Evolutionary conservation across 2,113 vertebrate species (phyloP), one percentile per base, ranked within the genome.

Genomic region (Cisticola juncidis): DNA sequence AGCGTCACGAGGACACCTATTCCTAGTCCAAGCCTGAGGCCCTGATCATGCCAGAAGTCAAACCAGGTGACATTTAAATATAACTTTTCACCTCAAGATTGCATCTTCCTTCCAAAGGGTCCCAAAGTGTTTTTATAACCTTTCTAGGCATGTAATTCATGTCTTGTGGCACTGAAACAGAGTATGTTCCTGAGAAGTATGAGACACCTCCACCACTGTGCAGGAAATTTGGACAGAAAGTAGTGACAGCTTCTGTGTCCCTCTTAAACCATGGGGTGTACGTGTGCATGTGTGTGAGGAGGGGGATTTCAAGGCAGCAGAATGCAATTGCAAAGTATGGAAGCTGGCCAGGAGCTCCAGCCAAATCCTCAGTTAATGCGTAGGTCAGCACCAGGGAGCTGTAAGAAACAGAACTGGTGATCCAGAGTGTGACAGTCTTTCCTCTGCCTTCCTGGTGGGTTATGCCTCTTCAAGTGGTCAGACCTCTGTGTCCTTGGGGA

Each of bases 21-120:
- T 64, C 54, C 73, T 53, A 81, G 72, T 74, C 61, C 72, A 91
- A 94, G 62, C 47, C 72, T 69, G 47, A 81, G 58, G 61, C 56
- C 47, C 62, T 77, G 56, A 83, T 79, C 14, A 7, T 3, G 19
- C 80, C 92, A 92, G 87, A 68, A 91, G 91, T 83, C 79, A 96
- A 83, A 83, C 9, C 0, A 0, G 68, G 57, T 90, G 88, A 86
- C 80, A 90, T 94, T 93, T 97, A 86, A 93, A 88, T 94, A 95
- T 33, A 35, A 35, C 60, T 88, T 91, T 91, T 95, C 71, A 88
- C 88, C 64, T 94, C 66, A 88, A 93, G 85, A 82, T 87, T 87
- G 36, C 60, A 44, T 78, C 72, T 95, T 87, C 78, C 35, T 93
- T 92, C 90, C 85, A 90, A 82, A 90, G 66, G 50, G 19, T 92